Base-by-base conservation (phyloP, 2,797 vertebrate species). In the Sebastiscus albofasciatus region DNA sequence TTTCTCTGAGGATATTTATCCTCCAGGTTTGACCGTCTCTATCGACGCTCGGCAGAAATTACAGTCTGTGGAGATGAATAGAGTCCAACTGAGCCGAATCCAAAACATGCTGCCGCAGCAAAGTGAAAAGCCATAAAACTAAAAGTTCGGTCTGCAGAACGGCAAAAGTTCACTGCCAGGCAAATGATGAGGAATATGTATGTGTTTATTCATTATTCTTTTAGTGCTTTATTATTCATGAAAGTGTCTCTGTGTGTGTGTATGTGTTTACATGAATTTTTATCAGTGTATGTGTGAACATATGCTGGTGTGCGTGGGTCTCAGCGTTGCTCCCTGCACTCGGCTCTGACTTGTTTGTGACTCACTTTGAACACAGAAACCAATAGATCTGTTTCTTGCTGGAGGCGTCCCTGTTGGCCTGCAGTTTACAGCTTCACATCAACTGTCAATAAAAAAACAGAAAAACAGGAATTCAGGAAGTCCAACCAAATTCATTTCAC, bases 31-130 rank as follows among this genome's bases (percentile, higher is more conserved):
- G 39, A 55, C n/a, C 16, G 36, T 39, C 39, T 61, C 26, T 26
- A 16, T 70, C 13, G 13, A 65, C 3, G 20, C 60, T 39, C 42
- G 39, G 60, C 80, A 75, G 39, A 33, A 71, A 65, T 60, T 5
- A 68, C 0, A 5, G 29, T 49, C 31, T 29, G 58, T 33, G 60
- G 8, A 71, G 68, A 69, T 34, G 68, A 66, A 73, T 1, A 0
- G 27, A 74, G 36, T 55, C 46, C 1, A 11, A 52, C 33, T 9
- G 29, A 72, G 34, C 31, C 7, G 22, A 55, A 36, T 60, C 64
- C 24, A 66, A 58, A 79, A 84, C 56, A 8, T 26, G 62, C 61
- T 78, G 71, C 24, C n/a, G 62, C 54, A 67, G 70, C 74, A 27
- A 24, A 76, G n/a, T 6, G 27, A 49, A 20, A n/a, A n/a, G 49